These are phyloP conservation scores for Vollenhovia emeryi DNA, from an alignment of 1,140 invertebrate genomes.

Conservation along the genomic window DNA sequence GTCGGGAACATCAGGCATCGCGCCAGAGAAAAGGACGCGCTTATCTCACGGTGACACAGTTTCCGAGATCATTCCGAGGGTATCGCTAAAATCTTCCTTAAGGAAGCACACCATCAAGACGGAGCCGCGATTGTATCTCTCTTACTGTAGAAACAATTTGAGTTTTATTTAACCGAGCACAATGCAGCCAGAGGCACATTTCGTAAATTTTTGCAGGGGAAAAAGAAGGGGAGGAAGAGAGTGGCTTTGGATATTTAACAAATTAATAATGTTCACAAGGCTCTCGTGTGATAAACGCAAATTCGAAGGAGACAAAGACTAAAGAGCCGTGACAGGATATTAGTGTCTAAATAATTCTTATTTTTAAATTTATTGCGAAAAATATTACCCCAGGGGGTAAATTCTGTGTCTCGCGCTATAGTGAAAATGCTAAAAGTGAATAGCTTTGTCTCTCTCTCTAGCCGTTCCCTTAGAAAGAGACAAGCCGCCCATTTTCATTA, in stretches of 20 bases:
- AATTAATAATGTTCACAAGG: no score
- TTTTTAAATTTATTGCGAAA: no score
- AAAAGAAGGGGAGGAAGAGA: not conserved
- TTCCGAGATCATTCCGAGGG: conserved; percentile 25
- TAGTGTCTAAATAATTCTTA: no score
- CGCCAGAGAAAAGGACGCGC: conserved; percentile 6
- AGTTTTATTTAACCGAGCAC: not conserved
- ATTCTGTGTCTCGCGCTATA: no score
- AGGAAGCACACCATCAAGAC: not conserved
- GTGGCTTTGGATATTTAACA: not conserved
- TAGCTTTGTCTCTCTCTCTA: no score
- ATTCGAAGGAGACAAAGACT: no score
- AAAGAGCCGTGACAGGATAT: no score
- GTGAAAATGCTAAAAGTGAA: no score
- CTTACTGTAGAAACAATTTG: not conserved
- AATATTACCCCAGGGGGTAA: no score
- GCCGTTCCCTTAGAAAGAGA: no score
- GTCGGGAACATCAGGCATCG: not conserved
- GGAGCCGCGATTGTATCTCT: not conserved
- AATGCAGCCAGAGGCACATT: not conserved
- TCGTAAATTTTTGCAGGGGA: not conserved
- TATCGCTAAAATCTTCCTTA: conserved; percentile 57
- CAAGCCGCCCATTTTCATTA: no score
- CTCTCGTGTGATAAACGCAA: no score
- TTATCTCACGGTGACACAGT: conserved; percentile 42